These are phyloP conservation scores for Lucifuga dentata DNA, from an alignment of 2,113 vertebrate species.

Conservation along the genomic window DNA sequence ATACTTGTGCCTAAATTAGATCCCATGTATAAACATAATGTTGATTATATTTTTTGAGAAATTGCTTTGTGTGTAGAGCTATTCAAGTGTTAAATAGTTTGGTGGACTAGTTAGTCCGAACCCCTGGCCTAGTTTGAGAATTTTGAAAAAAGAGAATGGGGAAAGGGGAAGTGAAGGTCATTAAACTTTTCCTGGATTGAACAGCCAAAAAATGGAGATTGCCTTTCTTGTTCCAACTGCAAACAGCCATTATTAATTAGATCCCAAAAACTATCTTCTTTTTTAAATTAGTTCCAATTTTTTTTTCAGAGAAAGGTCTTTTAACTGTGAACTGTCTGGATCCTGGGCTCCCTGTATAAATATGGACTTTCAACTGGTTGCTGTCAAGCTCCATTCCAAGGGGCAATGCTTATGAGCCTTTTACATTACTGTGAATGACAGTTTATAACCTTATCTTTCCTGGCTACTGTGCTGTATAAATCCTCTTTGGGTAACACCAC, in stretches of 20 bases:
- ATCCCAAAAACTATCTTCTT: slow-evolving; percentile 6
- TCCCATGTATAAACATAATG: too few species aligned
- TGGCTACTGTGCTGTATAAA: slow-evolving; percentile 44
- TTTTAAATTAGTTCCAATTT: slow-evolving; percentile 36
- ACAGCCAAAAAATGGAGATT: slow-evolving; percentile 4
- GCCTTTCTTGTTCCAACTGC: neutral
- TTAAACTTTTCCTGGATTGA: neutral
- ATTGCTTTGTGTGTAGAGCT: too few species aligned
- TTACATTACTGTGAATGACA: slow-evolving; percentile 50
- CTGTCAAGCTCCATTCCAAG: slow-evolving; percentile 31
- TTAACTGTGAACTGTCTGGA: slow-evolving; percentile 15
- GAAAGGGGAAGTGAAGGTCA: too few species aligned
- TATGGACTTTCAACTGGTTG: slow-evolving; percentile 8
- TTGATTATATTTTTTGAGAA: too few species aligned
- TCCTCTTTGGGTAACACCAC: slow-evolving; percentile 47
- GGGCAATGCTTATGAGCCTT: slow-evolving; percentile 21
- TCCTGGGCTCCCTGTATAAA: slow-evolving; percentile 4
- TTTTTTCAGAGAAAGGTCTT: neutral
- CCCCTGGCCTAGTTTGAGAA: too few species aligned
- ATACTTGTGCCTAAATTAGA: too few species aligned
- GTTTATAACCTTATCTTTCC: slow-evolving; percentile 60
- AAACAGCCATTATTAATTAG: slow-evolving; percentile 16
- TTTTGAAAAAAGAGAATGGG: too few species aligned
- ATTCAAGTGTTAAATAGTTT: too few species aligned
- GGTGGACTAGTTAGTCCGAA: too few species aligned